phyloP scores from a whole-genome alignment of 2,888 invertebrate genomes.

The Rhagium mordax region DNA sequence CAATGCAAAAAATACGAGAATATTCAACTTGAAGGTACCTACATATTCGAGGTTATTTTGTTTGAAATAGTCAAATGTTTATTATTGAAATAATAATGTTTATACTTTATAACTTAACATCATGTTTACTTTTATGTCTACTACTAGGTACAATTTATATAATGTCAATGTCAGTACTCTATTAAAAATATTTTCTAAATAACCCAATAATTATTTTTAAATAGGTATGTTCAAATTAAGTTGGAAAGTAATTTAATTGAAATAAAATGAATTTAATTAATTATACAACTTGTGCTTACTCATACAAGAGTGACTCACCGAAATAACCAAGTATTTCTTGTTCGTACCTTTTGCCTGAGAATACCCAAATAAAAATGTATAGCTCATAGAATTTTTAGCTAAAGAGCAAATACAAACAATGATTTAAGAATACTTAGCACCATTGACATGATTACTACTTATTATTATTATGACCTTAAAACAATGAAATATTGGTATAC shows the following conservation, averaged over 20 bases:
- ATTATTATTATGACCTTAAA: not conserved
- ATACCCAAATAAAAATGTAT: not conserved
- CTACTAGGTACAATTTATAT: not conserved
- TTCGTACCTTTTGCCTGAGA: not conserved
- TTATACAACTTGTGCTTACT: not conserved
- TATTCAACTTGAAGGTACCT: not conserved
- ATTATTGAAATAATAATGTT: not conserved
- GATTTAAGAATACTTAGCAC: not conserved
- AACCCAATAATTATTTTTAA: not conserved
- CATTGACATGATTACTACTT: too few relatives aligned
- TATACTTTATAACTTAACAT: too few relatives aligned
- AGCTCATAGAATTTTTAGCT: not conserved
- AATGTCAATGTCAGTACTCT: not conserved
- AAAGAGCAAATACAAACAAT: not conserved
- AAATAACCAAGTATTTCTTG: not conserved
- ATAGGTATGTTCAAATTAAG: not conserved
- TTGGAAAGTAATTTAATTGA: not conserved
- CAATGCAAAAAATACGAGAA: not conserved
- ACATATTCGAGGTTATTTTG: conserved; percentile 16
- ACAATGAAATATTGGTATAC: not conserved
- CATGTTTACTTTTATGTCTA: not conserved
- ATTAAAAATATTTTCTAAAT: not conserved
- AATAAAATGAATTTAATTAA: not conserved
- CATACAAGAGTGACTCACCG: not conserved
- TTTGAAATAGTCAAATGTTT: conserved; percentile 2